phyloP scores from a whole-genome alignment of 2,113 vertebrate species.

The Rhynchopsitta pachyrhyncha region DNA sequence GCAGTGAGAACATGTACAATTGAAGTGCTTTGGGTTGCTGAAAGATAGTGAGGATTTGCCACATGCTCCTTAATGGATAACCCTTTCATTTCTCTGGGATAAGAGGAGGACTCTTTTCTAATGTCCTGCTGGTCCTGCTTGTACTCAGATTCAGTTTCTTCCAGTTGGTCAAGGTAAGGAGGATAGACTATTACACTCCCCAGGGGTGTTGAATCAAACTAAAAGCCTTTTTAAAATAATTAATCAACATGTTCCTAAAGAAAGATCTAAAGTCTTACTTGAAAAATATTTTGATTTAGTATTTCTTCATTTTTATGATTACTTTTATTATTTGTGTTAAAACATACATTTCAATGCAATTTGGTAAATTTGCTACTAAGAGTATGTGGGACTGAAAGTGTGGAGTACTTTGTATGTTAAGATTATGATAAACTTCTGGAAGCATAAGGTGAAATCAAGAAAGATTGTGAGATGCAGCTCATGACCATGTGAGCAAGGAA shows the following conservation, averaged over 20 bases:
- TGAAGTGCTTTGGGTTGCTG: not conserved
- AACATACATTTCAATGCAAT: not conserved
- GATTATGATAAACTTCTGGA: not conserved
- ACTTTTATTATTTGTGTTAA: not conserved
- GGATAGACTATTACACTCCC: not conserved
- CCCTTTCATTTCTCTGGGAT: not conserved
- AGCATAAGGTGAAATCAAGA: not conserved
- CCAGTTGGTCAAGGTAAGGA: not conserved
- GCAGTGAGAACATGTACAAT: not conserved
- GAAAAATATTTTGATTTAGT: not conserved
- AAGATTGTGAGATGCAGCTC: not conserved
- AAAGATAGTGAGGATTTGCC: not conserved
- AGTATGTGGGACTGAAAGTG: not conserved
- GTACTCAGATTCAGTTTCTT: not conserved
- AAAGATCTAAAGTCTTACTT: not conserved
- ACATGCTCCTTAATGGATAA: not conserved
- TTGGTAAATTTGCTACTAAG: not conserved
- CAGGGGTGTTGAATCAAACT: not conserved
- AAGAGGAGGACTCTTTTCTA: not conserved
- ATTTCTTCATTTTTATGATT: not conserved
- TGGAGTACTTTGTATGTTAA: rapidly evolving
- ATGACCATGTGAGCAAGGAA: not conserved
- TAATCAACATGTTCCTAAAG: not conserved
- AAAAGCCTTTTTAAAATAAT: not conserved
- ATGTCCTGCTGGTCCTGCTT: not conserved